Evolutionary conservation across 2,797 vertebrate species (phyloP).

Genomic region (Cuniculus paca): DNA sequence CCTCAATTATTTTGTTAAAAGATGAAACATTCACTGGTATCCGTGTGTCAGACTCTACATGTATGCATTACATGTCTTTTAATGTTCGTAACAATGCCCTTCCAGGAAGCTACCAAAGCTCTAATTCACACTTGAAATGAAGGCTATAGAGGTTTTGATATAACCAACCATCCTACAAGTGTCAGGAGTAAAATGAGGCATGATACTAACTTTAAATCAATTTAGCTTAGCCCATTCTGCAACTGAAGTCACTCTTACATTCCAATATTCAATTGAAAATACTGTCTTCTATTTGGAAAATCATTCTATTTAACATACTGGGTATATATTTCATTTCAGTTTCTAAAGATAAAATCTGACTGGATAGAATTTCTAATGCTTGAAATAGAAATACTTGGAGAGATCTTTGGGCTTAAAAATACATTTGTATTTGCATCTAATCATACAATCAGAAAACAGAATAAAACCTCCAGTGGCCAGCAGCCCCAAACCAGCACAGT

Average conservation of each 20-base stretch:
- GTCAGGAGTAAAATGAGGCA: neutral
- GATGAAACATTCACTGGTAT: neutral
- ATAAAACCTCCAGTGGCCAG: constrained; percentile 67
- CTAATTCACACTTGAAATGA: neutral
- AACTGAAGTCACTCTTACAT: neutral
- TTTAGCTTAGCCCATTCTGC: neutral
- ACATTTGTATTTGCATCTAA: constrained; percentile 67
- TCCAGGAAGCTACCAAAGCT: neutral
- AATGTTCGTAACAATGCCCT: neutral
- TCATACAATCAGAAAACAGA: constrained; percentile 69
- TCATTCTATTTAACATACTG: constrained; percentile 25
- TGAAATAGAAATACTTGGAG: constrained; percentile 70
- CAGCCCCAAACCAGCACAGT: constrained; percentile 53
- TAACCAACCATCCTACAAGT: neutral
- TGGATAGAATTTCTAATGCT: constrained; percentile 71
- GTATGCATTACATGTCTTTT: neutral
- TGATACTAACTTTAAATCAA: neutral
- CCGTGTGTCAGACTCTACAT: neutral
- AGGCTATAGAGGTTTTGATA: neutral
- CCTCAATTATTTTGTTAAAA: neutral
- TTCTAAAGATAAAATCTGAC: constrained; percentile 77
- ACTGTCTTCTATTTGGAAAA: constrained; percentile 49
- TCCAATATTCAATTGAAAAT: neutral
- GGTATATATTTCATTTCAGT: constrained; percentile 70
- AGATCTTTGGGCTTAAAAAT: constrained; percentile 74